Evolutionary conservation across 2,888 invertebrate genomes (phyloP), one percentile per base, ranked within the genome.

Genomic region (Acrobasis repandana): DNA sequence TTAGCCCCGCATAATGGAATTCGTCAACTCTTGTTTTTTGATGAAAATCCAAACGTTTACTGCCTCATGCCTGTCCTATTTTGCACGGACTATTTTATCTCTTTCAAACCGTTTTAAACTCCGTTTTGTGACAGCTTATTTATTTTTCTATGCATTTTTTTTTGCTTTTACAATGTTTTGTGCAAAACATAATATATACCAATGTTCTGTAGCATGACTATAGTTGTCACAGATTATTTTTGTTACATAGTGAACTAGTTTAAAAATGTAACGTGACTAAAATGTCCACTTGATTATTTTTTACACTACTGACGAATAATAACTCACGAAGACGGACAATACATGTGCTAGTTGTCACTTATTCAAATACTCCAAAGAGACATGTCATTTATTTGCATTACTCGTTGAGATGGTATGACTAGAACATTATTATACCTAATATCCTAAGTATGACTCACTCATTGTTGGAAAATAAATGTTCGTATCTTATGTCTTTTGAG

Each of bases 1-100:
- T 87, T 86, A 83, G 78, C 64, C 66, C 70, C 70, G 83, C 75
- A 76, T 82, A 84, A 85, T 82, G 71, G 69, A 69, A 66, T 74
- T 73, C 76, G 75, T 77, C 76, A 75, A 72, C 67, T 67, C 71
- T 74, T 73, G 74, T 72, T 73, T 81, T 79, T 80, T 77, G 75
- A 75, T 72, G 69, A 65, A 67, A 73, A 71, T 72, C 69, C 70
- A 71, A 73, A 73, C 43, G 43, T 43, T 43, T n/a, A n/a, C 43
- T 43, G 43, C 43, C 3, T 11, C n/a, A 43, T 28, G 28, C 20
- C 20, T 28, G 6, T 28, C 28, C 28, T 28, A 10, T 43, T 43
- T 43, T 5, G n/a, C n/a, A 1, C 14, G n/a, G 4, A 14, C 11
- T 43, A 11, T 14, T 43, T 43, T n/a, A 14, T 38, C 14, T 38